Evolutionary conservation across 2,113 vertebrate species (phyloP), one percentile per base, ranked within the genome.

Genomic region (Colossoma macropomum): DNA sequence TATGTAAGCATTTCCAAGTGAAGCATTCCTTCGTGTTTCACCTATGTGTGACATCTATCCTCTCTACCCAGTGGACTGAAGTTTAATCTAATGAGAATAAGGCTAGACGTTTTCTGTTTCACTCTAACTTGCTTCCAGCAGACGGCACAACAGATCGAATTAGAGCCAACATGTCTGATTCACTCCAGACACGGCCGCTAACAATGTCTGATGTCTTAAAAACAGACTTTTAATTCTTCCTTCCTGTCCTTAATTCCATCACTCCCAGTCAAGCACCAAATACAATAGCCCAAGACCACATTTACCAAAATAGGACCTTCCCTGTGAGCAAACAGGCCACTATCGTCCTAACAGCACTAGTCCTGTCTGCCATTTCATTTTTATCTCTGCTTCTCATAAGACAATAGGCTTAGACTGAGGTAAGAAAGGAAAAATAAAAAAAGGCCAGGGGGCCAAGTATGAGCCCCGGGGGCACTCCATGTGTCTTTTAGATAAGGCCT

Each of bases 401-500:
- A 86, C 88, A 90, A 86, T 79, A 63, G 74, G 75, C 81, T 84
- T 85, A 34, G 62, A 65, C 74, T 75, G 84, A 88, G 82, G 87
- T 84, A 70, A n/a, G 59, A 81, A 72, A 81, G 87, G 68, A 86
- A 87, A 77, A 75, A 70, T 30, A 75, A 66, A 84, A n/a, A 83
- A 59, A 56, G 65, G 69, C 38, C 45, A 77, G 21, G 80, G 71
- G 34, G 27, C 59, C 48, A 78, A 83, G 76, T 71, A 11, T 59
- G 76, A 78, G 32, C 59, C 73, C n/a, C 25, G n/a, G 60, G 85
- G 87, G 88, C 80, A 79, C 79, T 80, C 86, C 84, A 80, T 91
- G 90, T 75, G 75, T 2, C 71, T 73, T 75, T 17, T 11, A 90
- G 92, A 93, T 93, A 93, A 93, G 89, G 68, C 75, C 17, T 73